Base-by-base conservation (phyloP, 1,140 invertebrate species). In the Solenopsis invicta region DNA sequence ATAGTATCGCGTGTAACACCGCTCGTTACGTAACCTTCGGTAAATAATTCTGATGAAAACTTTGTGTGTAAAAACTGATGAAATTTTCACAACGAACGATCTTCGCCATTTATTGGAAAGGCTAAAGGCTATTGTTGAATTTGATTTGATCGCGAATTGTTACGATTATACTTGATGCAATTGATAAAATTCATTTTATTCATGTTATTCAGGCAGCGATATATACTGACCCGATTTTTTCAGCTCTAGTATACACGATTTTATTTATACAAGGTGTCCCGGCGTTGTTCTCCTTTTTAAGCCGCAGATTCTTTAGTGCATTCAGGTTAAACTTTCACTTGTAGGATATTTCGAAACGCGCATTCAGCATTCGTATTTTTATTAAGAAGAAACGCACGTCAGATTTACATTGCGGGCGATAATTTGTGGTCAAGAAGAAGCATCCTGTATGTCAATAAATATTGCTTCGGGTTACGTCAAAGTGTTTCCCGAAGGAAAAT, bases 111-210 rank as follows among this genome's bases (percentile, higher is more conserved):
- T 18, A 72, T 34, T 54, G 45, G 4, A 34, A 72, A 34, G 16
- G 5, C 18, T 34, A 9, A 1, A 16, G 6, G 18, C 24, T 9
- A 72, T 54, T n/a, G 50, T 72, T 34, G 48, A 54, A 54, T 54
- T 72, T 34, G 9, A 72, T 52, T 29, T 29, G 29, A 71, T 34
- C 24, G 24, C 10, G 48, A 18, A 18, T n/a, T 3, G 69, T n/a
- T 29, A 16, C 16, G 16, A 4, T 16, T 72, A 4, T n/a, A 21
- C 18, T 16, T 10, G 62, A n/a, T n/a, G 0, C 12, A 8, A 12
- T 9, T 54, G 16, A 54, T 72, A 52, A 34, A 72, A 54, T 72
- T 72, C 13, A 54, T n/a, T 72, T 34, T 54, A 52, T 72, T 72
- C 13, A 54, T n/a, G 54, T 34, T 54, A 52, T 72, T 72, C 41